Base-by-base conservation (phyloP, 2,113 vertebrate genomes). In the Pandion haliaetus region DNA sequence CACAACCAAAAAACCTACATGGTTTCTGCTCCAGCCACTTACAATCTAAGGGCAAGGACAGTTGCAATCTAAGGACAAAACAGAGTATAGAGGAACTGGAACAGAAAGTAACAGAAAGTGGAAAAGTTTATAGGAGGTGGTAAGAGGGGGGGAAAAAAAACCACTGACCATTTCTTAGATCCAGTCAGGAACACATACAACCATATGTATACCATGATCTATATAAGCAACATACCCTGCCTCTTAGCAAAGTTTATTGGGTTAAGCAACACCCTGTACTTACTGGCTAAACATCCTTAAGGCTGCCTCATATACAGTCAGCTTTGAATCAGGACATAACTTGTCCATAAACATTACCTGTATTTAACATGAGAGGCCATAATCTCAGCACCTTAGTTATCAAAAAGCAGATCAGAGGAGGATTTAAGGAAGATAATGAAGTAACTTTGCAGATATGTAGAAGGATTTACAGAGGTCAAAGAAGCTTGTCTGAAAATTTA, bases 131-230 rank as follows among this genome's bases (percentile, higher is more conserved):
- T 9, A 79, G 36, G 8, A 71, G 14, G 3, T 23, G 5, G 47
- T 50, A 42, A 65, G 31, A 40, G 10, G 2, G 0, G 2, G 0
- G 21, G 3, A 0, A 0, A 1, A 1, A 38, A 54, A 32, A 38
- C 1, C 0, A 1, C 5, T 62, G 40, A 65, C 26, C 0, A 24
- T 81, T 80, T 89, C 54, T 80, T 57, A 59, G n/a, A 34, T 61
- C 18, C 17, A 24, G 36, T 84, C 50, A 78, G 71, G 59, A 87
- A 66, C 3, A 52, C 4, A 14, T 54, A 32, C 21, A 83, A 42
- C 4, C 6, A 52, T 20, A 32, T 29, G 26, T 14, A 54, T 24
- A 23, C 36, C 5, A 54, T 36, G 23, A 63, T 26, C 32, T 77
- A 29, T 36, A 3, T 55, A 38, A 81, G 29, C n/a, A 69, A 73